These are phyloP conservation scores for Eretmochelys imbricata DNA, from an alignment of 2,113 vertebrate genomes.

Conservation along the genomic window DNA sequence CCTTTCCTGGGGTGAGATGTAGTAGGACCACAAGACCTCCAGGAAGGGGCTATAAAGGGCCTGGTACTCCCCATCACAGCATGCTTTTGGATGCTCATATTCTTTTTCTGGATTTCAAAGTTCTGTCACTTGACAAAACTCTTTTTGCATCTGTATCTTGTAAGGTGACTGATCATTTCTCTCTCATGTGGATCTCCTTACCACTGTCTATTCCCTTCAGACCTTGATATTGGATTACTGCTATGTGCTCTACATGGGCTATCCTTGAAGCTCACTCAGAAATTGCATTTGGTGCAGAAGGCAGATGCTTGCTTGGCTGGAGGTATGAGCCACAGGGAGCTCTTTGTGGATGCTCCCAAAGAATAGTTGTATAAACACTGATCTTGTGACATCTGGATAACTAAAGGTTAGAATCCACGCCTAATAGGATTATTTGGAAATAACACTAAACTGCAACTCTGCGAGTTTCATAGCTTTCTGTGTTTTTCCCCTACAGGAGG, in stretches of 20 bases:
- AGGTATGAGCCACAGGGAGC: background rate
- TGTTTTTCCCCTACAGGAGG: background rate
- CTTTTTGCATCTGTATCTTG: background rate
- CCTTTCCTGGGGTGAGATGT: background rate
- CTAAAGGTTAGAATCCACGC: background rate
- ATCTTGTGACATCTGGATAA: background rate
- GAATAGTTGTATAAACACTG: no score
- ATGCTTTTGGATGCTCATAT: background rate
- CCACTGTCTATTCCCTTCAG: background rate
- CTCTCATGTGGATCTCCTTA: background rate
- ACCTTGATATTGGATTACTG: background rate
- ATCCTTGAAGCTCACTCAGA: background rate
- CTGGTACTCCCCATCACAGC: no score
- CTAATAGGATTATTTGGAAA: background rate
- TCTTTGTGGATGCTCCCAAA: background rate
- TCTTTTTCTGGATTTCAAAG: background rate
- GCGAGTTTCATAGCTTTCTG: background rate
- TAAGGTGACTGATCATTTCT: background rate
- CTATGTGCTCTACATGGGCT: background rate
- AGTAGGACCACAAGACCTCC: background rate
- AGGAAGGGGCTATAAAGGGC: no score
- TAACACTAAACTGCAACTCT: background rate
- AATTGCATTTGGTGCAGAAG: background rate
- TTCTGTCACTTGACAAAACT: background rate
- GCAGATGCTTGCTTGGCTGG: no score